Evolutionary conservation across 2,888 invertebrate species (phyloP).

Genomic region (Molanna angustata): DNA sequence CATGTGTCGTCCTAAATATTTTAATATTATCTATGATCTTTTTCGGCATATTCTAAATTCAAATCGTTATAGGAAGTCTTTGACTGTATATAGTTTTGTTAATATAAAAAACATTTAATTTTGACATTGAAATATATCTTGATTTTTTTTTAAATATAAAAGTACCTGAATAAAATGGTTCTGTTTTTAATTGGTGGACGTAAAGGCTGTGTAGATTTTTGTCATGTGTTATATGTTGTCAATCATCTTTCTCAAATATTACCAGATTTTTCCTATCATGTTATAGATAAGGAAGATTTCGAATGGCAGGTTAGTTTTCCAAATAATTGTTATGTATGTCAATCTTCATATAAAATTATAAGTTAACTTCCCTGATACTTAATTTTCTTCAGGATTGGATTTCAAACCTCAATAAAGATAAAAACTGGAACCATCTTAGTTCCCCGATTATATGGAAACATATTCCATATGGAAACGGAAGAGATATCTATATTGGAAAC

Average conservation of each 20-base stretch:
- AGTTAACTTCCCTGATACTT: background rate
- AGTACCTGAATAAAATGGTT: too few relatives aligned
- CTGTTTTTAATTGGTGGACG: constrained; percentile 57
- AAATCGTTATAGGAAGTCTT: too few relatives aligned
- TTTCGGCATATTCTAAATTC: too few relatives aligned
- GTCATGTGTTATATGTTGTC: constrained; percentile 54
- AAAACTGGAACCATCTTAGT: constrained; percentile 55
- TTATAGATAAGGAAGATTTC: constrained; percentile 46
- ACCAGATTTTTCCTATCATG: constrained; percentile 54
- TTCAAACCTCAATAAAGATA: constrained; percentile 46
- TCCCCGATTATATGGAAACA: constrained; percentile 64
- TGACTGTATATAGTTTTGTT: too few relatives aligned
- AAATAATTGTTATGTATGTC: too few relatives aligned
- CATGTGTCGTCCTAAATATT: too few relatives aligned
- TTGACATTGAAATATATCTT: too few relatives aligned
- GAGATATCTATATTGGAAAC: constrained; percentile 58
- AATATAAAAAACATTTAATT: too few relatives aligned
- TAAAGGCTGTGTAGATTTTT: constrained; percentile 51
- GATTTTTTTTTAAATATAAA: background rate
- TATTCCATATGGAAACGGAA: constrained; percentile 53
- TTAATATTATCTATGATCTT: too few relatives aligned
- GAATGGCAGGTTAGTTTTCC: constrained; percentile 63
- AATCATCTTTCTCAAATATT: constrained; percentile 53
- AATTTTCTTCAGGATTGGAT: constrained; percentile 50
- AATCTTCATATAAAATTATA: too few relatives aligned